Conservation (phyloP, 2,797 vertebrate genomes). For the Sardinella longiceps region DNA sequence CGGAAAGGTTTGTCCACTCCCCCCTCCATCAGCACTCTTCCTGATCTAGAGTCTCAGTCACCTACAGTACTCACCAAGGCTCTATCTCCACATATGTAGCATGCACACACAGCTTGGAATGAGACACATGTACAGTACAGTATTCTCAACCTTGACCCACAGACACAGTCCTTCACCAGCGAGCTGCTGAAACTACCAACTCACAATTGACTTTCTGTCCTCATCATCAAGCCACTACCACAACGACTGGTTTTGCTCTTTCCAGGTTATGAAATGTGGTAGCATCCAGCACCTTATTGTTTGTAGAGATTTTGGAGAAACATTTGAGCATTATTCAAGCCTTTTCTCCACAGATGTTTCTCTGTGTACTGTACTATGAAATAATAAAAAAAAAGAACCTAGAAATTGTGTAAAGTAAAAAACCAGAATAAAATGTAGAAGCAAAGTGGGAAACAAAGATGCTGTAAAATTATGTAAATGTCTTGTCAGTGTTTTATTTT, state of each 20-base stretch:
- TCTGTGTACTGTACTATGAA: constrained; percentile 69
- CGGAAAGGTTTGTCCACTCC: background rate
- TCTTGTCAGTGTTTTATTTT: constrained; percentile 65
- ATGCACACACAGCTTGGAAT: background rate
- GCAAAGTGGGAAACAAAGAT: constrained; percentile 64
- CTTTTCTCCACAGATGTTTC: constrained; percentile 68
- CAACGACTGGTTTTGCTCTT: constrained; percentile 23
- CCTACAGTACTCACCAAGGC: background rate
- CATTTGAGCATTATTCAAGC: constrained; percentile 56
- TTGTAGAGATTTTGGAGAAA: constrained; percentile 71
- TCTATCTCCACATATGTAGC: background rate
- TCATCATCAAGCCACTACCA: constrained; percentile 38
- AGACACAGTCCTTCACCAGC: background rate
- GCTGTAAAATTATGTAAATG: constrained; percentile 86
- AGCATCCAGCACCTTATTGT: constrained; percentile 77
- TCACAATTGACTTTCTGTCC: constrained; percentile 32
- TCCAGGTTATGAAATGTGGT: constrained; percentile 24
- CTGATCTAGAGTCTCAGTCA: background rate
- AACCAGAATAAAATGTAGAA: constrained; percentile 70
- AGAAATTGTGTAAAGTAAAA: constrained; percentile 53
- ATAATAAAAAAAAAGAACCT: constrained; percentile 55
- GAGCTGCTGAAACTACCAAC: background rate
- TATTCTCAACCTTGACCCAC: background rate
- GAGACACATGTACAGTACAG: background rate
- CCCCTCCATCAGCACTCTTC: background rate